A percentile compares a stretch with the other conserved stretches of the same genome.
Conservation (phyloP, 92 coral and sea anemone species). For the Phenganax subtilis region DNA sequence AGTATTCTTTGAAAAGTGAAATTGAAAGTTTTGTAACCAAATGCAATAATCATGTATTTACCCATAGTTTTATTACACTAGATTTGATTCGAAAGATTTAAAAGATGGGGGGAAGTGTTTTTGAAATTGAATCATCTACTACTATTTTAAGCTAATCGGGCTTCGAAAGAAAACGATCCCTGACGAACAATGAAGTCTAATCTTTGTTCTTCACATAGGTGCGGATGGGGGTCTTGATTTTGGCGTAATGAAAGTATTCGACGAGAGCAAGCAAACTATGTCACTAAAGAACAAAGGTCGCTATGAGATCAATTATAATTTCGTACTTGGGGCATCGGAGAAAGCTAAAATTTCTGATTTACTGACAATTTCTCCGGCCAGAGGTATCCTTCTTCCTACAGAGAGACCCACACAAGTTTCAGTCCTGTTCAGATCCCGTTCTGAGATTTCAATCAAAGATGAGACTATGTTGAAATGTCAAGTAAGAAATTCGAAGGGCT, state of each 20-base stretch:
- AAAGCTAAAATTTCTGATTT: slow-evolving; percentile 63
- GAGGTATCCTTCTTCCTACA: slow-evolving; percentile 84
- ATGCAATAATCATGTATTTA: no score
- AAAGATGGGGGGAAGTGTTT: no score
- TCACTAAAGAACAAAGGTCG: slow-evolving; percentile 96
- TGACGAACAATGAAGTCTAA: background rate
- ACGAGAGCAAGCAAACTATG: slow-evolving; percentile 87
- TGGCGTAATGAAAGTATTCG: slow-evolving; percentile 89
- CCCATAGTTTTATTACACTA: no score
- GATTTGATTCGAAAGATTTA: no score
- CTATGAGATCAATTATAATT: slow-evolving; percentile 92
- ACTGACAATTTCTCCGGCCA: slow-evolving; percentile 80
- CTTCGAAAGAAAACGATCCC: background rate
- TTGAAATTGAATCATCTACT: no score
- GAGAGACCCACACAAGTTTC: slow-evolving; percentile 96
- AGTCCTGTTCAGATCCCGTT: slow-evolving; percentile 87
- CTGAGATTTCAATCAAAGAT: slow-evolving; percentile 81
- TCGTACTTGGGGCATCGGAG: slow-evolving; percentile 70
- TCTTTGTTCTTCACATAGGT: slow-evolving; percentile 47
- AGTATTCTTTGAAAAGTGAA: no score
- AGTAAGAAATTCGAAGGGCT: slow-evolving; percentile 40
- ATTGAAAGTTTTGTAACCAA: no score
- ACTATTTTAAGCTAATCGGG: no score
- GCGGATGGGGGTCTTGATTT: slow-evolving; percentile 99
- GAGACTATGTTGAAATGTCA: slow-evolving; percentile 87